phyloP scores from a whole-genome alignment of 2,888 invertebrate species.

The Dryococelus australis region DNA sequence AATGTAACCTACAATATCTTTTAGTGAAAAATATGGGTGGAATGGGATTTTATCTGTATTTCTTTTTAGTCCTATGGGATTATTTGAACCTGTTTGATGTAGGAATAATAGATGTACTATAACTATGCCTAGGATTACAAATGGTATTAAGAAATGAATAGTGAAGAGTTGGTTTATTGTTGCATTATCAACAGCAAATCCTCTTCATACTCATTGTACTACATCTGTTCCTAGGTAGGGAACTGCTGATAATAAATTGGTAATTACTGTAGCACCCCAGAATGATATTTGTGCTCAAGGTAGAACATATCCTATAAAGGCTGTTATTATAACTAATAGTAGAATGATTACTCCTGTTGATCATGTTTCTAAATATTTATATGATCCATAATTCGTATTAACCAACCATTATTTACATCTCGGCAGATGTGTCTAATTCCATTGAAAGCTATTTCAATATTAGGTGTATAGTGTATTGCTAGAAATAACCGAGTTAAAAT shows the following conservation, averaged over 20 bases:
- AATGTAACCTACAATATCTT: conserved; percentile 70
- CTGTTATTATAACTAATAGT: conserved; percentile 73
- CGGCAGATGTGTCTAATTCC: background rate
- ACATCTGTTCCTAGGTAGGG: conserved; percentile 70
- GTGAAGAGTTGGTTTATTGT: conserved; percentile 78
- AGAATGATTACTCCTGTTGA: conserved; percentile 70
- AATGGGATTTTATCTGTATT: conserved; percentile 75
- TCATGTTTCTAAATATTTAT: conserved; percentile 69
- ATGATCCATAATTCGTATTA: too few relatives aligned
- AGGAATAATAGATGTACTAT: conserved; percentile 62
- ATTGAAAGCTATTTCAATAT: background rate
- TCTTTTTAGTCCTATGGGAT: conserved; percentile 70
- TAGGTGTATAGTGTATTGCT: too few relatives aligned
- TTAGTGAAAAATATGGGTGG: conserved; percentile 71
- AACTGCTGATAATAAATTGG: conserved; percentile 74
- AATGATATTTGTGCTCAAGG: conserved; percentile 81
- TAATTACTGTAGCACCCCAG: conserved; percentile 82
- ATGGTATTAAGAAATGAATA: conserved; percentile 76
- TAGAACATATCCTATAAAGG: conserved; percentile 77
- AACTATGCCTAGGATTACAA: conserved; percentile 68
- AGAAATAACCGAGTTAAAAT: too few relatives aligned
- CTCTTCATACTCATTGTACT: conserved; percentile 79
- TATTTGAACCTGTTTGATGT: conserved; percentile 64
- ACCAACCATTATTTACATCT: conserved; percentile 4
- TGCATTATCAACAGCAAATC: too few relatives aligned